A percentile compares a stretch with the other conserved stretches of the same genome.
phyloP scores from a whole-genome alignment of 1,140 invertebrate species.

The Bicyclus anynana region DNA sequence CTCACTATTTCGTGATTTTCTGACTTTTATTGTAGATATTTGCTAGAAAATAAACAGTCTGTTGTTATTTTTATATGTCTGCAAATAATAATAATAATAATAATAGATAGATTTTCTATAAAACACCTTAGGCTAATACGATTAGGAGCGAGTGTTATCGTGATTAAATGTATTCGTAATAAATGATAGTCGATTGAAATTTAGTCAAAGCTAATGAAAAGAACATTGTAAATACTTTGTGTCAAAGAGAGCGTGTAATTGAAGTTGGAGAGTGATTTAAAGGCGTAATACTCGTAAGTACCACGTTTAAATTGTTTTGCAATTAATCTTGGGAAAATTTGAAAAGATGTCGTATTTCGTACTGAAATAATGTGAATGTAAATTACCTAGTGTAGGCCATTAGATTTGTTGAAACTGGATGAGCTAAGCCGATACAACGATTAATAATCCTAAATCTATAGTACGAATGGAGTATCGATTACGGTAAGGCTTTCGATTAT shows the following conservation, averaged over 20 bases:
- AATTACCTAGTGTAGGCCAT: conserved; percentile 27
- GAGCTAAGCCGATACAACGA: conserved; percentile 71
- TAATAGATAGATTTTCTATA: conserved; percentile 71
- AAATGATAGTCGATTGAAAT: conserved; percentile 29
- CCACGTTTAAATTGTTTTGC: conserved; percentile 16
- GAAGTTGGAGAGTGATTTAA: conserved; percentile 22
- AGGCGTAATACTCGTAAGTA: conserved; percentile 13
- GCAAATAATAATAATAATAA: conserved; percentile 50
- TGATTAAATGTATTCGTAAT: conserved; percentile 29
- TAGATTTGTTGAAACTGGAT: conserved; percentile 47
- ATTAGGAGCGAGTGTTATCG: conserved; percentile 38
- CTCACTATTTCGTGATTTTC: conserved; percentile 60
- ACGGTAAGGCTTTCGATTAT: conserved; percentile 18
- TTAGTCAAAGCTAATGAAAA: conserved; percentile 20
- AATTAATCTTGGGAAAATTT: conserved; percentile 21
- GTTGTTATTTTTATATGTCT: conserved; percentile 77
- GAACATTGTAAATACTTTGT: conserved; percentile 39
- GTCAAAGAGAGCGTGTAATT: conserved; percentile 27
- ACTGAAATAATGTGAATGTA: conserved; percentile 25
- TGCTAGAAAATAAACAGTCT: conserved; percentile 69
- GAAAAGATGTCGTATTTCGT: conserved; percentile 17
- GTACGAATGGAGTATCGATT: conserved; percentile 32
- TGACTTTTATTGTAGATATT: conserved; percentile 71
- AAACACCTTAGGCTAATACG: conserved; percentile 60
- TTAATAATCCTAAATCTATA: conserved; percentile 43